These are phyloP conservation scores for Lutraria rhynchaena DNA, from an alignment of 1,140 invertebrate species.

Conservation along the genomic window DNA sequence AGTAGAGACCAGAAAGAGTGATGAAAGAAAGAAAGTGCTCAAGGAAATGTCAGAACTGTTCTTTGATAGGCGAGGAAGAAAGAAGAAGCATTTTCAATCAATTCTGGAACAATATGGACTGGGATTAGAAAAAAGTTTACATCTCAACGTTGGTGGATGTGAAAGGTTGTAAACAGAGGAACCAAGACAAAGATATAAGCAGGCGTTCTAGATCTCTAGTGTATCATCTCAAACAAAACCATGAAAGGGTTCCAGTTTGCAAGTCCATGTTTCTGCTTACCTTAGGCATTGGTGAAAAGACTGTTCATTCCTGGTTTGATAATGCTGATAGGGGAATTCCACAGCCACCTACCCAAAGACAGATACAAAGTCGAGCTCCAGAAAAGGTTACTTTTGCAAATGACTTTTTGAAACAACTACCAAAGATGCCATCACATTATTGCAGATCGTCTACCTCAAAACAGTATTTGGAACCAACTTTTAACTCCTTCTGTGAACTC, in stretches of 20 bases:
- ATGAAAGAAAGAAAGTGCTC: background rate
- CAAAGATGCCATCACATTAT: background rate
- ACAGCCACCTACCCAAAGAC: too few relatives aligned
- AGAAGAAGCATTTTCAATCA: too few relatives aligned
- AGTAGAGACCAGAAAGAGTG: background rate
- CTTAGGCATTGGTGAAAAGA: conserved; percentile 13
- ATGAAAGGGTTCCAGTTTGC: background rate
- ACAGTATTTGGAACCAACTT: conserved; percentile 28
- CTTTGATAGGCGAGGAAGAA: background rate
- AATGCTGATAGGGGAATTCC: background rate
- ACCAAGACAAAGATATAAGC: background rate
- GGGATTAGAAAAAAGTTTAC: conserved; percentile 11
- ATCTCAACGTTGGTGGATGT: background rate
- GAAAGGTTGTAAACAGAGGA: background rate
- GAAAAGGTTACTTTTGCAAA: too few relatives aligned
- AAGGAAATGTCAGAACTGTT: background rate
- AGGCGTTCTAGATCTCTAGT: background rate
- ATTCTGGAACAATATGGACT: background rate
- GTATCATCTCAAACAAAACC: too few relatives aligned
- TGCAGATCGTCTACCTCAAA: background rate
- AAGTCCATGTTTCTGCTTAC: conserved; percentile 18
- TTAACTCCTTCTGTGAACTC: background rate
- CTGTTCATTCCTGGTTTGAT: conserved; percentile 3
- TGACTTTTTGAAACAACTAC: background rate
- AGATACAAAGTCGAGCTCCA: too few relatives aligned